phyloP scores from a whole-genome alignment of 1,140 invertebrate genomes.

The Nephila pilipes region DNA sequence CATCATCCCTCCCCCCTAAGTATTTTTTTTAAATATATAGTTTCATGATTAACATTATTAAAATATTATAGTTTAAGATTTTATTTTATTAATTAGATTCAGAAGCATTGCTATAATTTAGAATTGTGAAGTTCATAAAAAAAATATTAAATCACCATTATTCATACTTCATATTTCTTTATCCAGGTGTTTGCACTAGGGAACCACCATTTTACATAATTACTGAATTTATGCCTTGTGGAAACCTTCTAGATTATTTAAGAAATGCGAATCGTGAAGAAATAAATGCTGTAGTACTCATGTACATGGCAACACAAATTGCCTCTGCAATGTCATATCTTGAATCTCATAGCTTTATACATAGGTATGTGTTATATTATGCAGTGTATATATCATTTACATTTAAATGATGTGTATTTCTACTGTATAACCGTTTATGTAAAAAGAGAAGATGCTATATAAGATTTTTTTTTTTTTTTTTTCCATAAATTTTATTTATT shows the following conservation, averaged over 20 bases:
- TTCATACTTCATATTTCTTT: constrained; percentile 81
- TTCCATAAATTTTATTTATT: too few relatives aligned
- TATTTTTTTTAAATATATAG: too few relatives aligned
- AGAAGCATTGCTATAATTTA: too few relatives aligned
- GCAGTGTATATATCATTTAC: too few relatives aligned
- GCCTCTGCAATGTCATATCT: constrained; percentile 99
- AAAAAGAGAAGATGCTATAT: too few relatives aligned
- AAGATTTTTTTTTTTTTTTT: too few relatives aligned
- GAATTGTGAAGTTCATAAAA: too few relatives aligned
- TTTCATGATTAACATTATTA: too few relatives aligned
- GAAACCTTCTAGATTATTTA: constrained; percentile 97
- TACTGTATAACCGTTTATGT: too few relatives aligned
- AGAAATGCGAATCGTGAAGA: constrained; percentile 93
- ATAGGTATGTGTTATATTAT: constrained; percentile 84
- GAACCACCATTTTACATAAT: constrained; percentile 99
- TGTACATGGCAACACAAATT: constrained; percentile 99
- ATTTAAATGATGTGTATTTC: too few relatives aligned
- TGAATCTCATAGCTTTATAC: constrained; percentile 97
- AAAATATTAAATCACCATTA: too few relatives aligned
- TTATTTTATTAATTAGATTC: not conserved
- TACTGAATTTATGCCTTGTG: constrained; percentile 99
- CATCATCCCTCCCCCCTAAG: too few relatives aligned
- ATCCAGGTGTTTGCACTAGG: constrained; percentile 96
- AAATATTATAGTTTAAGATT: not conserved
- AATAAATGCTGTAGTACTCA: constrained; percentile 95